A percentile compares a stretch with the other conserved stretches of the same genome.
phyloP scores from a whole-genome alignment of 2,113 vertebrate genomes.

The Anseranas semipalmata region DNA sequence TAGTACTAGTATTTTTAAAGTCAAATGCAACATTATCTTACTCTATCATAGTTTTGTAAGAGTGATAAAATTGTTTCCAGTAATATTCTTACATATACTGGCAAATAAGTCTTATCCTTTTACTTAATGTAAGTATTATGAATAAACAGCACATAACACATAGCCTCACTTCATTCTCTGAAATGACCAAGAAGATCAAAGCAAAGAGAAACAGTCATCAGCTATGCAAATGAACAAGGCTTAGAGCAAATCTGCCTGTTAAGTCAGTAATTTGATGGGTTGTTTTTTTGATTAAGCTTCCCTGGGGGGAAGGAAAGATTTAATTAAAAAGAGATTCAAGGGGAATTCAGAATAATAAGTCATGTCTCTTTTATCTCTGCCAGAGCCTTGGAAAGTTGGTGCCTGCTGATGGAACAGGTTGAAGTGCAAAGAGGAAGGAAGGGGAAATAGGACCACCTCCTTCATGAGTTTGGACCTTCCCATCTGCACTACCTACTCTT shows the following conservation, averaged over 20 bases:
- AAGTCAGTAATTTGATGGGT: constrained; percentile 7
- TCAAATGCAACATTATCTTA: not conserved
- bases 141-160: not conserved
- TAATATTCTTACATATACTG: not conserved
- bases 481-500: not conserved
- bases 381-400: not conserved
- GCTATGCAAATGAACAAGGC: not conserved
- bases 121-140: not conserved
- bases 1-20: not conserved
- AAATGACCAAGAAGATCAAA: constrained; percentile 21
- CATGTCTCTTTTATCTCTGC: not conserved
- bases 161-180: not conserved
- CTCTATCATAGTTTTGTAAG: not conserved
- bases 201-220: not conserved
- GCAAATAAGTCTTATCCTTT: not conserved
- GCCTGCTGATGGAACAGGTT: not conserved
- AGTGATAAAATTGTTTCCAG: not conserved
- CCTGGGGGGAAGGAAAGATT: not conserved
- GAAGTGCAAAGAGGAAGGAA: not conserved
- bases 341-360: constrained; percentile 1
- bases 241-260: not conserved
- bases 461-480: not conserved
- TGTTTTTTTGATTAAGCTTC: constrained; percentile 36
- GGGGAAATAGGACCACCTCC: not conserved
- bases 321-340: constrained; percentile 43